These are phyloP conservation scores for Oryzias sinensis DNA, from an alignment of 2,797 vertebrate genomes.

Conservation along the genomic window DNA sequence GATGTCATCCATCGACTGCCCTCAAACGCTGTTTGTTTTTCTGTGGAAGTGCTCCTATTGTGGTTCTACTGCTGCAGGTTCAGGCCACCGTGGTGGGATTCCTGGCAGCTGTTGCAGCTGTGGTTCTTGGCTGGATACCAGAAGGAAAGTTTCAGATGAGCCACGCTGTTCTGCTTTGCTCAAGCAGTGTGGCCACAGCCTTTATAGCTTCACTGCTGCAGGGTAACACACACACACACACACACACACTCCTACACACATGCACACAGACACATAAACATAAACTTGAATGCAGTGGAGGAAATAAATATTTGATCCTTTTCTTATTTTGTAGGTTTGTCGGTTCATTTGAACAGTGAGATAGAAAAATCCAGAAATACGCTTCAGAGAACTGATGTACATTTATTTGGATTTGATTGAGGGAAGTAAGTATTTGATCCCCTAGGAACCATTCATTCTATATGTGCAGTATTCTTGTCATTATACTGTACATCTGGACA, in stretches of 20 bases:
- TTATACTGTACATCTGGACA: too few relatives aligned
- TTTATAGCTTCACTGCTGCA: slow-evolving; percentile 95
- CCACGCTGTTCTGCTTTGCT: slow-evolving; percentile 91
- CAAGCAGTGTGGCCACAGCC: slow-evolving; percentile 94
- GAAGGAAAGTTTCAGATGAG: slow-evolving; percentile 92
- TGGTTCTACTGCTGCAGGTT: slow-evolving; percentile 74
- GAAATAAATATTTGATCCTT: too few relatives aligned
- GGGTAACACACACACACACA: slow-evolving; percentile 69
- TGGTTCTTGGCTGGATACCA: slow-evolving; percentile 93
- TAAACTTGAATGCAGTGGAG: background rate
- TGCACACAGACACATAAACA: background rate
- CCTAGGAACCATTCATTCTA: too few relatives aligned
- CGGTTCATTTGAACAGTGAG: too few relatives aligned
- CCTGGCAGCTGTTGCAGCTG: slow-evolving; percentile 90
- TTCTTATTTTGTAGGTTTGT: too few relatives aligned
- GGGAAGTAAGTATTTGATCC: too few relatives aligned
- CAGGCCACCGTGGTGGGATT: slow-evolving; percentile 96
- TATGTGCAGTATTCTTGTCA: too few relatives aligned
- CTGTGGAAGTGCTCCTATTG: too few relatives aligned
- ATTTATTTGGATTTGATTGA: too few relatives aligned
- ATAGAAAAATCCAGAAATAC: too few relatives aligned
- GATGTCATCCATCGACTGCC: background rate
- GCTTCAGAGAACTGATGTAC: too few relatives aligned
- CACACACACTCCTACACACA: slow-evolving; percentile 6
- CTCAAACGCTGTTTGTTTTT: background rate